phyloP scores from a whole-genome alignment of 2,797 vertebrate species.

The Merluccius polli region DNA sequence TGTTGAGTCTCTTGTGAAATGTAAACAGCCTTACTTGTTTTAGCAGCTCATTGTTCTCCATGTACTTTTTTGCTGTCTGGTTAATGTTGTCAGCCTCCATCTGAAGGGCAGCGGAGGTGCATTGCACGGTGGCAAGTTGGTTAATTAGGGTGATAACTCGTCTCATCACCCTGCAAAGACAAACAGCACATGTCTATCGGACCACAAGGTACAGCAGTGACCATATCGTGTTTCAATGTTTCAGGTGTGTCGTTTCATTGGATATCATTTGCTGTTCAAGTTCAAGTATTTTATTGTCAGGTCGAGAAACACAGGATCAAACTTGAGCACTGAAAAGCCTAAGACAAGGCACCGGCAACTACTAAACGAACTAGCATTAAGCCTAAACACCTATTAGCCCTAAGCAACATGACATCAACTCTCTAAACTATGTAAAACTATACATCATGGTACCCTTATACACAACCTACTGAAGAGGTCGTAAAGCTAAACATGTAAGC shows the following conservation, averaged over 20 bases:
- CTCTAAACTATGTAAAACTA: not conserved
- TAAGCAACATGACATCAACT: not conserved
- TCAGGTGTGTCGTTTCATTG: not conserved
- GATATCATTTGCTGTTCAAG: not conserved
- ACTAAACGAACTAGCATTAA: not conserved
- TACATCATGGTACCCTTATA: not conserved
- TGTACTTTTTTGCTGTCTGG: conserved; percentile 79
- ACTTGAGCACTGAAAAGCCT: conserved; percentile 1
- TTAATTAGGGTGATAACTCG: conserved; percentile 86
- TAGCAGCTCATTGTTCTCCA: conserved; percentile 84
- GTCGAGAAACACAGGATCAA: not conserved
- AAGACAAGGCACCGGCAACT: not conserved
- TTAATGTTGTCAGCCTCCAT: conserved; percentile 78
- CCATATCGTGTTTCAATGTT: not conserved
- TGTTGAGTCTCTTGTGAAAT: not conserved
- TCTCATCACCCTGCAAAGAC: conserved; percentile 72
- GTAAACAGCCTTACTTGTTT: conserved; percentile 72
- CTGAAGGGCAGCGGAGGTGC: conserved; percentile 75
- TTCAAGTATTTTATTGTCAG: not conserved
- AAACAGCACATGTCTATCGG: not conserved
- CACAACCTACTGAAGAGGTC: not conserved
- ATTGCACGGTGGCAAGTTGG: conserved; percentile 78
- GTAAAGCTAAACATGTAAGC: not conserved
- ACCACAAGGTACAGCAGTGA: not conserved
- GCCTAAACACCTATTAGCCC: not conserved